Conservation (phyloP, 2,797 vertebrate genomes). For the Spondyliosoma cantharus region DNA sequence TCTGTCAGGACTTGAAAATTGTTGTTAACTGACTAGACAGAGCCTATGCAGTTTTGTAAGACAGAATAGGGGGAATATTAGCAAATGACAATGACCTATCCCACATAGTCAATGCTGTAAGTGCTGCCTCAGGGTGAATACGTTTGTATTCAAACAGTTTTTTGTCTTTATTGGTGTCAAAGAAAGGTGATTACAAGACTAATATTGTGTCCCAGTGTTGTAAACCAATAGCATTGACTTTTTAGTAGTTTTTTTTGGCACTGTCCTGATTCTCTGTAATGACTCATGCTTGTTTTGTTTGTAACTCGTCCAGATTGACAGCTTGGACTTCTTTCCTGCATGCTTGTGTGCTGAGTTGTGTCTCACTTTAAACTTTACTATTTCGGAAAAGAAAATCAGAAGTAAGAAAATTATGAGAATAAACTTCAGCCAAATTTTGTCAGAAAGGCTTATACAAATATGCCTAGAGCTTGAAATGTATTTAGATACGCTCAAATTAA, state of each 20-base stretch:
- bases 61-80: background rate
- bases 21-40: slow-evolving; percentile 2
- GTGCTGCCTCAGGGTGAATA: background rate
- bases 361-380: slow-evolving; percentile 55
- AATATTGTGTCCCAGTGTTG: background rate
- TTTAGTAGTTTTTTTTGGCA: background rate
- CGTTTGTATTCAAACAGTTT: background rate
- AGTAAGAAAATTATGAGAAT: slow-evolving; percentile 54
- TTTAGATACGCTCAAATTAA: slow-evolving; percentile 75
- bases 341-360: slow-evolving; percentile 13
- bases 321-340: slow-evolving; percentile 15
- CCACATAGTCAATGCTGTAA: background rate
- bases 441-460: slow-evolving; percentile 72
- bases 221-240: slow-evolving; percentile 3
- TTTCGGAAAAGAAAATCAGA: slow-evolving; percentile 60
- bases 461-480: slow-evolving; percentile 71
- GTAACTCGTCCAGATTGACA: slow-evolving; percentile 19
- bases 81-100: background rate
- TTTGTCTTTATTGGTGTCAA: slow-evolving; percentile 10
- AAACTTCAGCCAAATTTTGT: slow-evolving; percentile 67
- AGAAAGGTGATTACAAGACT: background rate
- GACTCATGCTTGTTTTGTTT: slow-evolving; percentile 10
- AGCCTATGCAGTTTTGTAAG: background rate
- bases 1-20: background rate
- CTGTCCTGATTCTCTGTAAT: background rate